Conservation (phyloP, 2,888 invertebrate genomes). For the Epirrhoe alternata region DNA sequence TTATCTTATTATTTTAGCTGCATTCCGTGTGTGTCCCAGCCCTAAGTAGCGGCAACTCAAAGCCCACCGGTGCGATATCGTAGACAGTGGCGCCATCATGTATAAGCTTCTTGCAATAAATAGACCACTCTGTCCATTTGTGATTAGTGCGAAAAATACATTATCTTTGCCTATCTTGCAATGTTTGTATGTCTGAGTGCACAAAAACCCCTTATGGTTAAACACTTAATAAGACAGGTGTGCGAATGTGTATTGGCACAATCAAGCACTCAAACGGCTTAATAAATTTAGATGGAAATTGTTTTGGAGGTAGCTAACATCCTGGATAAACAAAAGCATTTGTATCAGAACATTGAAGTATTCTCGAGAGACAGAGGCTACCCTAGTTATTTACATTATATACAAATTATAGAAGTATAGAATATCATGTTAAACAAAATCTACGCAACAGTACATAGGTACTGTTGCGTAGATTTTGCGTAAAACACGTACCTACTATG, state of each 20-base stretch:
- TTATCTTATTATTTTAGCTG: neutral
- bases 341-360: too few species aligned
- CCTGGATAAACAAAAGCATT: too few species aligned
- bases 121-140: conserved; percentile 34
- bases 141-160: conserved; percentile 34
- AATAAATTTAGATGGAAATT: too few species aligned
- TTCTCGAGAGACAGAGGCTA: too few species aligned
- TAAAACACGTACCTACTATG: neutral
- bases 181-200: conserved; percentile 1
- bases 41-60: conserved; percentile 57
- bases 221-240: neutral
- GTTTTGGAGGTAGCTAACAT: too few species aligned
- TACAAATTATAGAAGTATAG: too few species aligned
- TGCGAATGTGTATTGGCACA: neutral
- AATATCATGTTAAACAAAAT: too few species aligned
- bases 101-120: conserved; percentile 39
- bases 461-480: too few species aligned
- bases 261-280: neutral
- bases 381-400: too few species aligned
- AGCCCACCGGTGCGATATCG: conserved; percentile 54
- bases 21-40: conserved; percentile 28
- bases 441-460: too few species aligned
- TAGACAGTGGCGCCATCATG: conserved; percentile 54
- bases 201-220: neutral
- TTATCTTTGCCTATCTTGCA: conserved; percentile 13